A percentile compares a stretch with the other conserved stretches of the same genome.
Conservation (phyloP, 2,113 vertebrate genomes). For the Takifugu bimaculatus region DNA sequence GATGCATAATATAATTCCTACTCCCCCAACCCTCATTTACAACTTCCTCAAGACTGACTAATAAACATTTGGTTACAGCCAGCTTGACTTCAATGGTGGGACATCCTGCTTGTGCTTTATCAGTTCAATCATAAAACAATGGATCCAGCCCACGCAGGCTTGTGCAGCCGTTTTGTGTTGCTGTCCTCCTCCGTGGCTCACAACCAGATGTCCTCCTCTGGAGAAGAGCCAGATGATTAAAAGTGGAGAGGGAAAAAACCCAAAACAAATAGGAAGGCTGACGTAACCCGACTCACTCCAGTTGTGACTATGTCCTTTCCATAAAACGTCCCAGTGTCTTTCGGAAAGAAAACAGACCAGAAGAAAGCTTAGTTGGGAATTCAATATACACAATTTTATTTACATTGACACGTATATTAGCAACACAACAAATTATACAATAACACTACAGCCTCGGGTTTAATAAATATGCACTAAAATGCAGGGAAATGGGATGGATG, state of each 20-base stretch:
- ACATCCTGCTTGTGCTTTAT: constrained; percentile 76
- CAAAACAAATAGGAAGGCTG: too few relatives aligned
- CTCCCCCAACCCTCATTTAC: constrained; percentile 10
- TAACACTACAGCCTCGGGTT: constrained; percentile 54
- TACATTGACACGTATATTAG: constrained; percentile 68
- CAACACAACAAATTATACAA: constrained; percentile 60
- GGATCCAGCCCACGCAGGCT: constrained; percentile 45
- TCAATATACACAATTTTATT: constrained; percentile 70
- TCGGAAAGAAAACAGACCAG: not conserved
- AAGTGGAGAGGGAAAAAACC: constrained; percentile 9
- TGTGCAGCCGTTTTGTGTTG: constrained; percentile 15
- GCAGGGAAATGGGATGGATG: constrained; percentile 23
- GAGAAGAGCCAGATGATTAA: constrained; percentile 32
- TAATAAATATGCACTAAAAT: constrained; percentile 73
- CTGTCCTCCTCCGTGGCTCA: constrained; percentile 26
- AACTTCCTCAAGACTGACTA: constrained; percentile 42
- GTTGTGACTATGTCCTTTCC: too few relatives aligned
- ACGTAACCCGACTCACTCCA: too few relatives aligned
- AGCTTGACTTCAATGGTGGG: constrained; percentile 67
- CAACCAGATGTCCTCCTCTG: constrained; percentile 63
- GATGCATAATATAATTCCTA: constrained; percentile 15
- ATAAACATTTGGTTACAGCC: constrained; percentile 35
- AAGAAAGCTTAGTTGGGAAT: constrained; percentile 13
- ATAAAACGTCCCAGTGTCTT: too few relatives aligned
- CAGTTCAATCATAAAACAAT: constrained; percentile 74